These are phyloP conservation scores for Panurus biarmicus DNA, from an alignment of 2,113 vertebrate genomes.

Conservation along the genomic window DNA sequence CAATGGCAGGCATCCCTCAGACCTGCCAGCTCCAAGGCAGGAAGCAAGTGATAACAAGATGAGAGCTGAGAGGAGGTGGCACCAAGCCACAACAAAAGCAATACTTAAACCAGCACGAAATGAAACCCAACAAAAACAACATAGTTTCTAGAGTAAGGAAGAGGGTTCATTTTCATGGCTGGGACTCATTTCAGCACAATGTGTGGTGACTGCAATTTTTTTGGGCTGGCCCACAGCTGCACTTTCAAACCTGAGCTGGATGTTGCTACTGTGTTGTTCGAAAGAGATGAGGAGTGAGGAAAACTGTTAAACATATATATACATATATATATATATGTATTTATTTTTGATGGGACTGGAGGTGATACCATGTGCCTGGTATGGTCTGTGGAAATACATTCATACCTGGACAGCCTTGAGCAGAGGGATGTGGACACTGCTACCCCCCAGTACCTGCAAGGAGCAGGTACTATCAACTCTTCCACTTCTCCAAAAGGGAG, in stretches of 20 bases:
- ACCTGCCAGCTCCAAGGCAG: background rate
- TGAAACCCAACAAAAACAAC: background rate
- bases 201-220: background rate
- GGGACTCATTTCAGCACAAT: background rate
- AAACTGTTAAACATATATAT: background rate
- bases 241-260: background rate
- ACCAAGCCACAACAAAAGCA: background rate
- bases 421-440: background rate
- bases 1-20: background rate
- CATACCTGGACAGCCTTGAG: background rate
- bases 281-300: background rate
- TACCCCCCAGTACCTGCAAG: background rate
- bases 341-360: background rate
- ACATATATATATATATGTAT: background rate
- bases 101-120: background rate
- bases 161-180: background rate
- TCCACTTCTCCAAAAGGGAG: background rate
- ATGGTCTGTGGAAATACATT: background rate
- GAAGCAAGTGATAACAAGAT: background rate
- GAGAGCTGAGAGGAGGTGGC: background rate
- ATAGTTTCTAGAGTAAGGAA: background rate
- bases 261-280: background rate
- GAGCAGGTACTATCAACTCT: background rate
- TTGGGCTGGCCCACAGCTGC: background rate
- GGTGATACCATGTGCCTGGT: background rate